Base-by-base conservation (phyloP, 2,797 vertebrate species). In the Meda fulgida region DNA sequence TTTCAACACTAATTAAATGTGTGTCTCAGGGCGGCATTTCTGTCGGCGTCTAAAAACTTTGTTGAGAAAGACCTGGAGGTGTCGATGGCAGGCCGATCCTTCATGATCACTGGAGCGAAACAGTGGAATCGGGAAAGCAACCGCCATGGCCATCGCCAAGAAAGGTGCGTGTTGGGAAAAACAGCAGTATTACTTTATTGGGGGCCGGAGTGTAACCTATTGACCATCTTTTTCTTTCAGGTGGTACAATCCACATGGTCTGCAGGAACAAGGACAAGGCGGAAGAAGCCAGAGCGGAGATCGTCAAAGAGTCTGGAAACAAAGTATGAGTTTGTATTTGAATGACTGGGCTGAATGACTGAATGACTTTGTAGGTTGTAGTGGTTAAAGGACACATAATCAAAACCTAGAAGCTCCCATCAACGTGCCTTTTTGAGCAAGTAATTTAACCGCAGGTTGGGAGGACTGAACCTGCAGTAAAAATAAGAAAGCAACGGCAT, bases 21-120 rank as follows among this genome's bases (percentile, higher is more conserved):
- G 60, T 86, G 34, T 86, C 84, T 31, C 89, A 96, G 95, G 89
- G 94, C 81, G 81, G 93, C 91, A 67, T 95, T 91, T 89, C 89
- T 94, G 84, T 87, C 93, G 0, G 90, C 93, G 11, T 94, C 95
- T 70, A 95, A 95, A 90, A 89, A 86, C 40, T 96, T 96, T 85
- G 92, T 92, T 89, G 95, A 95, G 91, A 95, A 95, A 92, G 95
- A 96, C 89, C 87, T 96, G 87, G 95, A 96, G 71, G 91, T 93
- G 75, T 93, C 94, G 13, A 1, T 95, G 92, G 95, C 94, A 0
- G 94, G 95, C 81, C 93, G 93, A 40, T 88, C 92, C 87, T 95
- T 94, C 92, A 93, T 96, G 94, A 95, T 96, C 71, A 96, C 95
- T 8, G 95, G 95, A 89, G 94, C 95, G 75, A 96, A n/a, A 95